These are phyloP conservation scores for Microctonus aethiopoides DNA, from an alignment of 2,888 invertebrate species.

Conservation along the genomic window DNA sequence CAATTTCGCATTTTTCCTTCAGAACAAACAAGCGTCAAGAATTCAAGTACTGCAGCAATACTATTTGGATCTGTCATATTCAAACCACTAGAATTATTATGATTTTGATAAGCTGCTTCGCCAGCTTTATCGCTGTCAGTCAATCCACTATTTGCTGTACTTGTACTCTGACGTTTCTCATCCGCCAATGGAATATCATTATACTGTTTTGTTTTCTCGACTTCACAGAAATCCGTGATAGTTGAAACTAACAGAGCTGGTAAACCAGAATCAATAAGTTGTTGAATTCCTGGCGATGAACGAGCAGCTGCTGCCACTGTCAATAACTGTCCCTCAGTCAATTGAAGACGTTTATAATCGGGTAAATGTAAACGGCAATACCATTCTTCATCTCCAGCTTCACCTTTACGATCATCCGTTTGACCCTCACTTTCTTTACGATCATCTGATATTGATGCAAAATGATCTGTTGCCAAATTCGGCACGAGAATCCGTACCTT, in stretches of 20 bases:
- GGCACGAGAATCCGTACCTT: conserved; percentile 76
- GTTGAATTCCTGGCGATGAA: conserved; percentile 81
- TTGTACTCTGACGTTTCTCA: conserved; percentile 38
- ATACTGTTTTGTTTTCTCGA: conserved; percentile 50
- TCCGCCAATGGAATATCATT: conserved; percentile 45
- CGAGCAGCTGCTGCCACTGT: conserved; percentile 84
- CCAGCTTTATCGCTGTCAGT: conserved; percentile 69
- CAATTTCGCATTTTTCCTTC: conserved; percentile 88
- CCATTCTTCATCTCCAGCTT: conserved; percentile 70
- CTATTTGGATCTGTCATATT: conserved; percentile 72
- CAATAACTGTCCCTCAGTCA: conserved; percentile 76
- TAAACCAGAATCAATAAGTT: conserved; percentile 81
- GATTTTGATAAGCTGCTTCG: conserved; percentile 46
- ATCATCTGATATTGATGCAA: conserved; percentile 73
- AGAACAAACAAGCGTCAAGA: conserved; percentile 83
- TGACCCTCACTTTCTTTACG: conserved; percentile 71
- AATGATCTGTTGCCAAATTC: conserved; percentile 68
- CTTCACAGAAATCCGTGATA: conserved; percentile 66
- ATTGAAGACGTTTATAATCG: conserved; percentile 70
- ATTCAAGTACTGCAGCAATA: conserved; percentile 78
- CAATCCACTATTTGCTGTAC: conserved; percentile 49
- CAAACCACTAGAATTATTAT: conserved; percentile 50
- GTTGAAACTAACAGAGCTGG: conserved; percentile 74
- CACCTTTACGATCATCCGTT: conserved; percentile 78
- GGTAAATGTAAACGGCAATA: conserved; percentile 71